A percentile compares a stretch with the other conserved stretches of the same genome.
Evolutionary conservation across 2,888 invertebrate genomes (phyloP).

Genomic region (Smittia aterrima): DNA sequence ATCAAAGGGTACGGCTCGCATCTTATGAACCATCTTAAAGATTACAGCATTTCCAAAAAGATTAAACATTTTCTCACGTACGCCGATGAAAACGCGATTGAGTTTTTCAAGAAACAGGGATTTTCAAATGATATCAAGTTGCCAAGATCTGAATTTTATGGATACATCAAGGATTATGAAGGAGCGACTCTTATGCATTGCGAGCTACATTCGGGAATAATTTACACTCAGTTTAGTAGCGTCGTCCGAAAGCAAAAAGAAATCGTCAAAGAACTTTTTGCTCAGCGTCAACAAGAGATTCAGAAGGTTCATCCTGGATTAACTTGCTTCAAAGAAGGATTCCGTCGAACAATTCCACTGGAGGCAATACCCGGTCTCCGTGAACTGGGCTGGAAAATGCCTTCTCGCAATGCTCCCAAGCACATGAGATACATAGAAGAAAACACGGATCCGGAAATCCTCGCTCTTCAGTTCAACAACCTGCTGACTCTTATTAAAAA

Average conservation of each 20-base stretch:
- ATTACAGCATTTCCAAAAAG: conserved; percentile 89
- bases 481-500: conserved; percentile 69
- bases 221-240: conserved; percentile 90
- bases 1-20: conserved; percentile 98
- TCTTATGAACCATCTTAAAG: conserved; percentile 98
- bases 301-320: conserved; percentile 80
- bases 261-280: conserved; percentile 70
- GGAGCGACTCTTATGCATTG: conserved; percentile 98
- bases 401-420: conserved; percentile 59
- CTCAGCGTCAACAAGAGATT: conserved; percentile 82
- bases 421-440: conserved; percentile 63
- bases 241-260: conserved; percentile 90
- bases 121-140: conserved; percentile 95
- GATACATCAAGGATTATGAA: conserved; percentile 97
- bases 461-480: conserved; percentile 61
- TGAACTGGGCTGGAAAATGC: conserved; percentile 76
- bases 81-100: conserved; percentile 94
- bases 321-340: conserved; percentile 86
- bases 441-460: conserved; percentile 67
- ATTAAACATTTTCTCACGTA: conserved; percentile 93
- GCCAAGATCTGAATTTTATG: conserved; percentile 75
- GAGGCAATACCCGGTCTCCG: conserved; percentile 84
- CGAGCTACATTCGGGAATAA: conserved; percentile 87
- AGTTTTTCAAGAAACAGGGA: conserved; percentile 91
- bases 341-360: conserved; percentile 78